Evolutionary conservation across 2,797 vertebrate genomes (phyloP).

Genomic region (Gobionotothen gibberifrons): DNA sequence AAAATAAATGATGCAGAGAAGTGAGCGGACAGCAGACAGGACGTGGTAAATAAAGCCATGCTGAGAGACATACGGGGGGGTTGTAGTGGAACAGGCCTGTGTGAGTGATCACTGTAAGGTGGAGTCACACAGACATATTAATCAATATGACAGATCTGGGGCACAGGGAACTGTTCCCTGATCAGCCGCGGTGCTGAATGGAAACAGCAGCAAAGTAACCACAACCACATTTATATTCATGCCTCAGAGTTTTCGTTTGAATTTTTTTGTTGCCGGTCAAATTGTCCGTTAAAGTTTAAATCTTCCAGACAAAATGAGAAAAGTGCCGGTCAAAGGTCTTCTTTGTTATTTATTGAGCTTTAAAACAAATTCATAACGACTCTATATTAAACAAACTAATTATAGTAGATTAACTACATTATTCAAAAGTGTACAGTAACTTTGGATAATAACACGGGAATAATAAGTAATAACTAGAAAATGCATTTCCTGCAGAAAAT

Average conservation of each 20-base stretch:
- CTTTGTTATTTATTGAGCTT: too few relatives aligned
- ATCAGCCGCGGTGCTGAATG: conserved; percentile 83
- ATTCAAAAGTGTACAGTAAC: too few relatives aligned
- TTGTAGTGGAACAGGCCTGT: conserved; percentile 87
- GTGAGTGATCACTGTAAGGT: conserved; percentile 91
- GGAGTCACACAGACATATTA: conserved; percentile 91
- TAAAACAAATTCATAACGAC: too few relatives aligned
- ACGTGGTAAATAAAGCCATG: conserved; percentile 74
- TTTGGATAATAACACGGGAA: too few relatives aligned
- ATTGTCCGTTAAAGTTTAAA: too few relatives aligned
- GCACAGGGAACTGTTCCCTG: conserved; percentile 76
- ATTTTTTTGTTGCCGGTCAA: too few relatives aligned
- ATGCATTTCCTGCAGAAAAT: too few relatives aligned
- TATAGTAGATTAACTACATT: too few relatives aligned
- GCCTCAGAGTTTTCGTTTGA: not conserved
- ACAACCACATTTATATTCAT: conserved; percentile 82
- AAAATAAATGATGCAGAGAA: conserved; percentile 12
- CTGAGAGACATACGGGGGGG: conserved; percentile 87
- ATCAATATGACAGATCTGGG: conserved; percentile 95
- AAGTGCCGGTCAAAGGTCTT: too few relatives aligned
- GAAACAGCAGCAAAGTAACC: conserved; percentile 82
- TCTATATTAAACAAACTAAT: too few relatives aligned
- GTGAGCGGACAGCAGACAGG: conserved; percentile 1
- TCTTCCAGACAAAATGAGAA: too few relatives aligned
- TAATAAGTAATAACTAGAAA: too few relatives aligned